These are phyloP conservation scores for Gymnosoma rotundatum DNA, from an alignment of 2,888 invertebrate species.

Conservation along the genomic window DNA sequence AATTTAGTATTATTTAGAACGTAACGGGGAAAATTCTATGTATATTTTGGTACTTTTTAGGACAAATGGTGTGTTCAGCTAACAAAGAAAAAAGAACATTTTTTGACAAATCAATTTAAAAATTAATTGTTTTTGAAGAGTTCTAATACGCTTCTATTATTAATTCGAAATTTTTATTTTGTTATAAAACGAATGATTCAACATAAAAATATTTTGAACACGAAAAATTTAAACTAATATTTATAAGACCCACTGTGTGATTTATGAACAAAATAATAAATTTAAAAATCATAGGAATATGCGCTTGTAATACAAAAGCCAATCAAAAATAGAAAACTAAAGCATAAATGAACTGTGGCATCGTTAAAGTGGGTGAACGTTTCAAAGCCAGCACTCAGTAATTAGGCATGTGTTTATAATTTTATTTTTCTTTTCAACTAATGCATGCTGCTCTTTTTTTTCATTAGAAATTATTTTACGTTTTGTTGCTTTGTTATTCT, in stretches of 20 bases:
- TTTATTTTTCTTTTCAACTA: slow-evolving; percentile 6
- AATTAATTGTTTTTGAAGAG: too few relatives aligned
- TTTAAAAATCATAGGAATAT: slow-evolving; percentile 41
- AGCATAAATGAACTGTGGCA: slow-evolving; percentile 27
- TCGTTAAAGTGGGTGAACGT: not conserved
- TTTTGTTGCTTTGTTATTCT: slow-evolving; percentile 51
- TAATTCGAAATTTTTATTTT: too few relatives aligned
- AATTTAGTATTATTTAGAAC: too few relatives aligned
- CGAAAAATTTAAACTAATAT: too few relatives aligned
- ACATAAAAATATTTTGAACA: too few relatives aligned
- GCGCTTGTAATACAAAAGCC: not conserved
- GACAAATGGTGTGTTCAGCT: too few relatives aligned
- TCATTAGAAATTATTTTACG: slow-evolving; percentile 19
- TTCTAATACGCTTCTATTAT: too few relatives aligned
- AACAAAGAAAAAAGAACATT: too few relatives aligned
- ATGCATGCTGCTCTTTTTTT: slow-evolving; percentile 31
- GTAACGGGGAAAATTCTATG: too few relatives aligned
- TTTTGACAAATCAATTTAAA: too few relatives aligned
- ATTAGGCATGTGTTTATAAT: slow-evolving; percentile 66
- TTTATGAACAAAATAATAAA: slow-evolving; percentile 9
- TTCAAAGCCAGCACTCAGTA: slow-evolving; percentile 56
- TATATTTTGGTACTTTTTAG: too few relatives aligned
- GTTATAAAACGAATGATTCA: too few relatives aligned
- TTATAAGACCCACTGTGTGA: not conserved
- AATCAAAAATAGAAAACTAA: not conserved